Evolutionary conservation across 2,113 vertebrate species (phyloP).

Genomic region (Lophotis ruficrista): DNA sequence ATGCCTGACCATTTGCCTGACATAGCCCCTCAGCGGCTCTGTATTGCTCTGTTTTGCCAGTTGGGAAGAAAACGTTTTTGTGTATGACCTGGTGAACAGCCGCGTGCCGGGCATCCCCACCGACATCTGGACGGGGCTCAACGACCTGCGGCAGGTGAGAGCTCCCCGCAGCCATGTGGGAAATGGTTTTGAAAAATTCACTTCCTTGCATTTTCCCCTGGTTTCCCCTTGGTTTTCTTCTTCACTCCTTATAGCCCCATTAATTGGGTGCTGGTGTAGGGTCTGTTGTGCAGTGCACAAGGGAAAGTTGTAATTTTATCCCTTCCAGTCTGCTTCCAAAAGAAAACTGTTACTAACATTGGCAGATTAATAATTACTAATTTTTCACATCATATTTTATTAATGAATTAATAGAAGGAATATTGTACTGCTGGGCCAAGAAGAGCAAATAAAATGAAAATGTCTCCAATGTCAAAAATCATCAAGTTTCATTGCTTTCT

Average conservation of each 20-base stretch:
- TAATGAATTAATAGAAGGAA: not conserved
- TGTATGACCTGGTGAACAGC: conserved; percentile 85
- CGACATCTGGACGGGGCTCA: conserved; percentile 82
- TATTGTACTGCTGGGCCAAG: not conserved
- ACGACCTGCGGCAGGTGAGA: conserved; percentile 81
- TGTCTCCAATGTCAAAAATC: not conserved
- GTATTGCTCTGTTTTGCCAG: not conserved
- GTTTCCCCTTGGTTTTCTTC: not conserved
- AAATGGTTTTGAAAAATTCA: not conserved
- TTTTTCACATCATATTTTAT: not conserved
- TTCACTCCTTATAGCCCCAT: not conserved
- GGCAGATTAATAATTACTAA: not conserved
- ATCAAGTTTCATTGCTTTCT: not conserved
- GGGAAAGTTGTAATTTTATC: not conserved
- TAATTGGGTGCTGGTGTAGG: rapidly evolving
- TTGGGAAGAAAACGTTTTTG: conserved; percentile 86
- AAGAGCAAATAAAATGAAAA: not conserved
- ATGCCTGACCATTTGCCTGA: not conserved
- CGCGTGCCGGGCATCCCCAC: conserved; percentile 82
- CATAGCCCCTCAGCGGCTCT: rapidly evolving
- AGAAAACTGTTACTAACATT: not conserved
- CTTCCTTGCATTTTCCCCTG: not conserved
- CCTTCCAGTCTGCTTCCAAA: not conserved
- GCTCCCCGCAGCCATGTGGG: rapidly evolving
- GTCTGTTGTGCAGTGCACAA: not conserved